Evolutionary conservation across 2,797 vertebrate species (phyloP).

Genomic region (Crenichthys baileyi): DNA sequence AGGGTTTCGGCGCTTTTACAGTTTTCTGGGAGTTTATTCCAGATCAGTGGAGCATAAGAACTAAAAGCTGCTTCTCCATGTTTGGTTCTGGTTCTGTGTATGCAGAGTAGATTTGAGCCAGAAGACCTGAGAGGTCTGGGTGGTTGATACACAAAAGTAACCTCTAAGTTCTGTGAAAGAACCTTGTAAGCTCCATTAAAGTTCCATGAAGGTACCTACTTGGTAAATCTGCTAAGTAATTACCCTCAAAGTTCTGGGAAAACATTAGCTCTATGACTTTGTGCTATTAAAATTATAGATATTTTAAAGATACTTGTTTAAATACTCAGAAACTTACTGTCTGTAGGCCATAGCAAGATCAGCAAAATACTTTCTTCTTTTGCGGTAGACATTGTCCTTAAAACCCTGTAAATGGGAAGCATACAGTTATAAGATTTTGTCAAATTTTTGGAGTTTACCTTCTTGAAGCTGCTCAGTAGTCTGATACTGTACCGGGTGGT

Average conservation of each 20-base stretch:
- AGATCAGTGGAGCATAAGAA: no score
- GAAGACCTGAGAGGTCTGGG: no score
- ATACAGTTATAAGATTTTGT: conserved; percentile 7
- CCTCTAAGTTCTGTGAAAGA: not conserved
- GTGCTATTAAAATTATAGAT: not conserved
- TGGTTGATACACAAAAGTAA: no score
- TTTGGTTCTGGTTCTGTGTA: no score
- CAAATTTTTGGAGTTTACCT: not conserved
- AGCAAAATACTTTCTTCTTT: conserved; percentile 93
- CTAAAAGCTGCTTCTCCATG: no score
- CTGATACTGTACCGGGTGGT: conserved; percentile 86
- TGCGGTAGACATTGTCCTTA: conserved; percentile 95
- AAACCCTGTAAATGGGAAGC: conserved; percentile 85
- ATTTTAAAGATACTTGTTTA: not conserved
- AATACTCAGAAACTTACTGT: conserved; percentile 82
- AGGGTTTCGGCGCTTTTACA: no score
- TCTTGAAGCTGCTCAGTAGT: not conserved
- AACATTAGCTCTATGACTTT: not conserved
- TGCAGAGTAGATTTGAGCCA: no score
- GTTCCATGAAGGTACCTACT: not conserved
- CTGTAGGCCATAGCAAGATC: conserved; percentile 92
- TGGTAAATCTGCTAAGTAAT: not conserved
- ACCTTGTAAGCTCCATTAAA: not conserved
- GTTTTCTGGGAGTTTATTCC: no score
- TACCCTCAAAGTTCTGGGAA: not conserved